A percentile compares a stretch with the other conserved stretches of the same genome.
Conservation (phyloP, 2,797 vertebrate genomes). For the Semotilus atromaculatus region DNA sequence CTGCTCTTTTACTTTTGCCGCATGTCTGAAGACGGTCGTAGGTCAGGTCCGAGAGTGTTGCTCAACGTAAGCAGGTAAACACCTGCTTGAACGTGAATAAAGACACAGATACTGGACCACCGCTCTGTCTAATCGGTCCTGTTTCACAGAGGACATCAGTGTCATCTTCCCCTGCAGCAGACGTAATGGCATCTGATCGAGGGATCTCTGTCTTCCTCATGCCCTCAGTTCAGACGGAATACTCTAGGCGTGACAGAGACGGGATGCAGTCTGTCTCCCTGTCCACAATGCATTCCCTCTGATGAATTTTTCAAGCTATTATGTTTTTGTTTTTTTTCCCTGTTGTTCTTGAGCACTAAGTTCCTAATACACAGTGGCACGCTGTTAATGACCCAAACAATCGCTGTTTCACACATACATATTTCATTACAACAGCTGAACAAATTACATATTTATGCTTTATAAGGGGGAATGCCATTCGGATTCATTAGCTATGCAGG, state of each 20-base stretch:
- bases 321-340: constrained; percentile 50
- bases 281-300: constrained; percentile 58
- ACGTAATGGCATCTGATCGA: constrained; percentile 57
- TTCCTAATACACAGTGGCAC: constrained; percentile 87
- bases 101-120: background rate
- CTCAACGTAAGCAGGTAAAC: background rate
- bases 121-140: constrained; percentile 29
- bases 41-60: background rate
- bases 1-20: constrained; percentile 41
- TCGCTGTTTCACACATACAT: constrained; percentile 96
- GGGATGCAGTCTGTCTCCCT: constrained; percentile 32
- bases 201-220: constrained; percentile 39
- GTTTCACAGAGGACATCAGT: constrained; percentile 58
- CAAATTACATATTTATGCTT: constrained; percentile 99
- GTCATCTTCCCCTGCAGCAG: constrained; percentile 56
- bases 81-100: background rate
- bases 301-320: constrained; percentile 64
- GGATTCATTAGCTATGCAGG: constrained; percentile 94
- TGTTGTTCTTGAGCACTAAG: constrained; percentile 56
- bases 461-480: constrained; percentile 90
- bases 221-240: constrained; percentile 38
- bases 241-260: constrained; percentile 28
- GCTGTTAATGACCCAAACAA: constrained; percentile 94
- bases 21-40: background rate
- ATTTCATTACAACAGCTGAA: constrained; percentile 99